Conservation (phyloP, 2,113 vertebrate species). For the Chelonoidis abingdonii region DNA sequence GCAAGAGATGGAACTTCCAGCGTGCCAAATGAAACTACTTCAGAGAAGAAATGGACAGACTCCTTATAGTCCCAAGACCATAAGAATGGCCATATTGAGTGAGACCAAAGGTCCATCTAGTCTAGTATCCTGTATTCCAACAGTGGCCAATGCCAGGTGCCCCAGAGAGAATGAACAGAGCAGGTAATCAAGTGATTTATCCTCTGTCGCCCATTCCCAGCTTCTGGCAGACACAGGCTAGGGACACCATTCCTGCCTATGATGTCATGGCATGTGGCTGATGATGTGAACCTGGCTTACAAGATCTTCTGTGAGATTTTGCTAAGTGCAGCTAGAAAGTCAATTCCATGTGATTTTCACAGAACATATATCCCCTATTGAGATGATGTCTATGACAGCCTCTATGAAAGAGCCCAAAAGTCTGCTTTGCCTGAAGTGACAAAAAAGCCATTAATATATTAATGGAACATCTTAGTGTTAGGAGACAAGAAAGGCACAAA, state of each 20-base stretch:
- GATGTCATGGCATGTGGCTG: too few species aligned
- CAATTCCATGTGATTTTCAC: background rate
- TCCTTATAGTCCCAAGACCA: background rate
- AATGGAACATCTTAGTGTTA: background rate
- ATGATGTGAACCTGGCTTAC: background rate
- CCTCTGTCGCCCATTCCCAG: too few species aligned
- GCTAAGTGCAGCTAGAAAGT: background rate
- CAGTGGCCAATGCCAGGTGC: too few species aligned
- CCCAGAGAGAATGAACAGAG: too few species aligned
- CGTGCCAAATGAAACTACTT: background rate
- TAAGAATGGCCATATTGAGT: background rate
- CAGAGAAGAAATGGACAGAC: background rate
- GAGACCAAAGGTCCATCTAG: too few species aligned
- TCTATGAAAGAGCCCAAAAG: background rate
- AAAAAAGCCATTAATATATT: background rate
- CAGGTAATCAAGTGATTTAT: too few species aligned
- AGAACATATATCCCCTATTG: background rate
- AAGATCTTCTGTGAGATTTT: background rate
- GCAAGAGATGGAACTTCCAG: background rate
- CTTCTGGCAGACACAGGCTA: too few species aligned
- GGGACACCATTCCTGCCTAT: too few species aligned
- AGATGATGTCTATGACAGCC: background rate
- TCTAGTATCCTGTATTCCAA: too few species aligned
- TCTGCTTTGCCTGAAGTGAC: background rate
- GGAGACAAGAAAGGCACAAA: background rate